These are phyloP conservation scores for Todus mexicanus DNA, from an alignment of 2,797 vertebrate species.

Conservation along the genomic window DNA sequence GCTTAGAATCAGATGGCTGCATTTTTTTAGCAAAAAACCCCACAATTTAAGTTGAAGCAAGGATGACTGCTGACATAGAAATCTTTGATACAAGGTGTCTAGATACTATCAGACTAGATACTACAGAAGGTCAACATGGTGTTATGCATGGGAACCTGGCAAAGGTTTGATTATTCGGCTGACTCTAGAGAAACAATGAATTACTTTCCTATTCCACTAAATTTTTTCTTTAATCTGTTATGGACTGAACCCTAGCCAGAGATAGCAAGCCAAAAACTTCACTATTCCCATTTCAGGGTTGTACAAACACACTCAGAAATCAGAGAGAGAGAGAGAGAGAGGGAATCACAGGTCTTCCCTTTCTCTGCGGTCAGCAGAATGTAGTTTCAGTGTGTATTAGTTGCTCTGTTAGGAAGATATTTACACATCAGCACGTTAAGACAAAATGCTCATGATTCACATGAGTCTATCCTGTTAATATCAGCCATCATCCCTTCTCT, in stretches of 20 bases:
- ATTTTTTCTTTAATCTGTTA: slow-evolving; percentile 35
- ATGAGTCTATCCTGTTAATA: not conserved
- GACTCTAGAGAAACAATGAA: slow-evolving; percentile 33
- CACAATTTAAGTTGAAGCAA: not conserved
- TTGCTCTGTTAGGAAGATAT: not conserved
- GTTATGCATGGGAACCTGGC: slow-evolving; percentile 11
- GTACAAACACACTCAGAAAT: slow-evolving; percentile 30
- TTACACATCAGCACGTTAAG: not conserved
- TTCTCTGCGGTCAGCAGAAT: slow-evolving; percentile 14
- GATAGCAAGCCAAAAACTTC: slow-evolving; percentile 22
- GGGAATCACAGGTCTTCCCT: not conserved
- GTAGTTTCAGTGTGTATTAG: not conserved
- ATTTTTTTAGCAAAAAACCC: not conserved
- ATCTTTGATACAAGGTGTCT: no score
- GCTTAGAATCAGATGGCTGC: not conserved
- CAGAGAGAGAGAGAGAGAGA: not conserved
- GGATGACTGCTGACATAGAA: not conserved
- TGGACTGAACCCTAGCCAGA: not conserved
- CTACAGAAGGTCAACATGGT: not conserved
- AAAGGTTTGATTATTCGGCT: not conserved
- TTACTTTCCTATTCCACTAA: slow-evolving; percentile 14
- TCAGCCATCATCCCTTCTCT: not conserved
- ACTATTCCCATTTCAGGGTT: not conserved
- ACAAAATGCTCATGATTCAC: not conserved
- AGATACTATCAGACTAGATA: not conserved